Percentiles rank a stretch among this genome's conserved stretches.
Conservation (phyloP, 2,888 invertebrate genomes). For the Lucinisca nassula region DNA sequence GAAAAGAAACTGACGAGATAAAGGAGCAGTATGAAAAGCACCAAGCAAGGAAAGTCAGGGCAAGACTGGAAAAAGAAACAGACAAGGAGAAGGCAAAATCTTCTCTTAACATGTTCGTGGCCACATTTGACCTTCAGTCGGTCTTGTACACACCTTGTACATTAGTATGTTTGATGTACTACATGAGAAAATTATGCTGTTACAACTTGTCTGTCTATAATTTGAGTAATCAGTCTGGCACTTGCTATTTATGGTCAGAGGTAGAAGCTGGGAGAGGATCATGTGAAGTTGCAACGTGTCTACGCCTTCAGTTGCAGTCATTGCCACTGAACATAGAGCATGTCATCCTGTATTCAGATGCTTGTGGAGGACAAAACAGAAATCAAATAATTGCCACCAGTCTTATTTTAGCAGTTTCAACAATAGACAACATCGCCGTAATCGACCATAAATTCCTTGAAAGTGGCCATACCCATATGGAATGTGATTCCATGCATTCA, state of each 20-base stretch:
- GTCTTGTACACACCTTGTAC: slow-evolving; percentile 45
- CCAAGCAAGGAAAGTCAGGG: slow-evolving; percentile 18
- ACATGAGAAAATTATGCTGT: slow-evolving; percentile 39
- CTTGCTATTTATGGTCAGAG: slow-evolving; percentile 57
- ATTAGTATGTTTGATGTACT: slow-evolving; percentile 36
- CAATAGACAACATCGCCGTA: slow-evolving; percentile 20
- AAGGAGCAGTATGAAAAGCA: slow-evolving; percentile 27
- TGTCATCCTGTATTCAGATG: slow-evolving; percentile 57
- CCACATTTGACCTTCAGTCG: slow-evolving; percentile 54
- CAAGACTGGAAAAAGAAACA: slow-evolving; percentile 57
- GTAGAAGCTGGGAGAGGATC: slow-evolving; percentile 37
- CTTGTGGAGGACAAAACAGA: slow-evolving; percentile 47
- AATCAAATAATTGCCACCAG: slow-evolving; percentile 47
- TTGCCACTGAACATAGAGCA: slow-evolving; percentile 28
- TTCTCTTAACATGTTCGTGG: not conserved
- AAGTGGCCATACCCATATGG: slow-evolving; percentile 61
- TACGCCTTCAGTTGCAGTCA: slow-evolving; percentile 29
- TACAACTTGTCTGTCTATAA: slow-evolving; percentile 55
- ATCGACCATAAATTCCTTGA: slow-evolving; percentile 59
- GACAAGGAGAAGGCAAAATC: slow-evolving; percentile 3
- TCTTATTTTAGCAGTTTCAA: slow-evolving; percentile 38
- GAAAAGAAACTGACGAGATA: not conserved
- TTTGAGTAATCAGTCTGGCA: slow-evolving; percentile 16
- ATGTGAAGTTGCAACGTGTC: slow-evolving; percentile 55
- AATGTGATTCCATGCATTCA: slow-evolving; percentile 55